phyloP scores from a whole-genome alignment of 2,797 vertebrate species.

The Acanthurus leucopareius region DNA sequence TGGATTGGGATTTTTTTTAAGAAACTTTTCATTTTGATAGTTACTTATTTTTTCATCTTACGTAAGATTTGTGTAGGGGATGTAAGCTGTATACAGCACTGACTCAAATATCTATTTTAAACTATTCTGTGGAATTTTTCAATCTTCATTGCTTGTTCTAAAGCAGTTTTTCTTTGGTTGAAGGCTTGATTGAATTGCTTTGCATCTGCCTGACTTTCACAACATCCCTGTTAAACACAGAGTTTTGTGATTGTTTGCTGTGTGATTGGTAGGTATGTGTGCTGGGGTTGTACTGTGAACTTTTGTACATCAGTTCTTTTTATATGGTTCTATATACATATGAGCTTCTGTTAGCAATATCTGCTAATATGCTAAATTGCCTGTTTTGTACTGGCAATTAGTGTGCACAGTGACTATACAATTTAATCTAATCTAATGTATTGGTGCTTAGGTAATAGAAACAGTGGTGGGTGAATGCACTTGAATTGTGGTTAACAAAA shows the following conservation, averaged over 20 bases:
- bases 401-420: not conserved
- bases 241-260: conserved; percentile 15
- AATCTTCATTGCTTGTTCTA: not conserved
- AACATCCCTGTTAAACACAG: conserved; percentile 21
- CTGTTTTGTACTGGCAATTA: not conserved
- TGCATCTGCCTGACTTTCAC: not conserved
- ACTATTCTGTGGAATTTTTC: not conserved
- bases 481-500: conserved; percentile 35
- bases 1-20: not conserved
- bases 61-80: too few species aligned
- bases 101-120: not conserved
- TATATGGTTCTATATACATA: conserved; percentile 1
- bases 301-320: conserved; percentile 12
- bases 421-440: conserved; percentile 9
- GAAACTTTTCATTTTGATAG: too few species aligned
- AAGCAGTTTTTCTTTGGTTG: not conserved
- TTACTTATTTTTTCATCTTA: too few species aligned
- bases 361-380: conserved; percentile 28
- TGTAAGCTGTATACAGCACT: not conserved
- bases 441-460: conserved; percentile 29
- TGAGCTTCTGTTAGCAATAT: conserved; percentile 21
- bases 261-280: conserved; percentile 3
- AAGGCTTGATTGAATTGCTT: not conserved
- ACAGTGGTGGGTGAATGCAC: conserved; percentile 23
- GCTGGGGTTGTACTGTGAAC: not conserved